These are phyloP conservation scores for Anastrepha ludens DNA, from an alignment of 1,140 invertebrate species.

Conservation along the genomic window DNA sequence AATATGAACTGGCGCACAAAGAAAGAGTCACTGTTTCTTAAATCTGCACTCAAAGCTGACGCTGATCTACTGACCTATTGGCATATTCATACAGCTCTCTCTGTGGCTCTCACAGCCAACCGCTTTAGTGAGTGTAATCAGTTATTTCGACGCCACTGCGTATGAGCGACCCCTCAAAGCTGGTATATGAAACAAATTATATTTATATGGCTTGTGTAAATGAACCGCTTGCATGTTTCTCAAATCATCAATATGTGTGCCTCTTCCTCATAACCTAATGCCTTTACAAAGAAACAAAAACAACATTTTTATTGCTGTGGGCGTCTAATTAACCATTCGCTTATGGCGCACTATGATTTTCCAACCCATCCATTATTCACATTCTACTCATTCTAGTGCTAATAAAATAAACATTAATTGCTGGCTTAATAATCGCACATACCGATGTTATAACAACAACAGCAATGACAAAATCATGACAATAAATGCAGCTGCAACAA, in stretches of 20 bases:
- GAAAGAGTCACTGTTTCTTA: too few species aligned
- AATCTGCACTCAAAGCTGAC: too few species aligned
- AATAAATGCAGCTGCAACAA: slow-evolving; percentile 9
- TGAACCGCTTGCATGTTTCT: not conserved
- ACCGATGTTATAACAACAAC: not conserved
- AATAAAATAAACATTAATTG: too few species aligned
- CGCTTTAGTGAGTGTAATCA: not conserved
- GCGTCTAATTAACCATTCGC: not conserved
- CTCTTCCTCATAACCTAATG: not conserved
- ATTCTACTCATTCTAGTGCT: not conserved
- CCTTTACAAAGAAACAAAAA: not conserved
- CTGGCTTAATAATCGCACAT: not conserved
- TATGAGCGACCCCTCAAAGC: not conserved
- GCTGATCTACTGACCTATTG: too few species aligned
- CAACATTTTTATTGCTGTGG: not conserved
- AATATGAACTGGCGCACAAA: too few species aligned
- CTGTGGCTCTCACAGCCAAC: too few species aligned
- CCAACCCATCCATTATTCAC: slow-evolving; percentile 10
- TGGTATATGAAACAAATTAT: not conserved
- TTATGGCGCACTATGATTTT: not conserved
- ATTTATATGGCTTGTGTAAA: too few species aligned
- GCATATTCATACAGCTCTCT: too few species aligned
- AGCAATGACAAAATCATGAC: not conserved
- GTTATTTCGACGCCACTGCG: not conserved
- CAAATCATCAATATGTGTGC: not conserved